Base-by-base conservation (phyloP, 2,797 vertebrate species). In the Mareca penelope region DNA sequence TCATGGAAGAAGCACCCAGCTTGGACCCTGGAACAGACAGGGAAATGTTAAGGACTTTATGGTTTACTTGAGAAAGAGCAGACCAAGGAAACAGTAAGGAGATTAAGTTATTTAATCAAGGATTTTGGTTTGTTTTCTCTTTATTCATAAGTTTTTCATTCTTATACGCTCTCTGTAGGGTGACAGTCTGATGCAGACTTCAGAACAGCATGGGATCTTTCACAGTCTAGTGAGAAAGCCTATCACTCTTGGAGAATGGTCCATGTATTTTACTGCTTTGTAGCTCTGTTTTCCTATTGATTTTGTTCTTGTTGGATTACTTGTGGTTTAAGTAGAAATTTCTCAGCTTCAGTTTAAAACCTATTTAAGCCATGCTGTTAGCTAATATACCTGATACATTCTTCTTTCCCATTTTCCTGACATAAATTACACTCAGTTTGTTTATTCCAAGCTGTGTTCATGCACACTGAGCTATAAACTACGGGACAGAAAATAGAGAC, bases 241-340 rank as follows among this genome's bases (percentile, higher is more conserved):
- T 48, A 3, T 52, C 33, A 19, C 10, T 83, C 79, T 69, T 83
- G 73, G 33, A 56, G 61, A 80, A 92, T 28, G 44, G 21, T 60
- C 65, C 33, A 26, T 85, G 55, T 46, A n/a, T 91, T 93, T 85
- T 88, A 89, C 65, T 85, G 55, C 63, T 91, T 91, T 67, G 42
- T 86, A 80, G 46, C 39, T 83, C 61, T 79, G 52, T 90, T 84
- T 89, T 95, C 59, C 42, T 81, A 48, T 84, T 90, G 89, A 89
- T 71, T 92, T 96, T 37, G 44, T 93, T 92, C 56, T 60, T 71
- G 44, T 93, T 80, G 57, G 39, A 57, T 70, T 86, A 23, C 73
- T 93, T 85, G 28, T 69, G 39, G 52, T 65, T 61, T 78, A 89
- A 88, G 71, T 68, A 80, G 71, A 87, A 91, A 24, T 89, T 87